Base-by-base conservation (phyloP, 2,797 vertebrate genomes). In the Apogon talboti region DNA sequence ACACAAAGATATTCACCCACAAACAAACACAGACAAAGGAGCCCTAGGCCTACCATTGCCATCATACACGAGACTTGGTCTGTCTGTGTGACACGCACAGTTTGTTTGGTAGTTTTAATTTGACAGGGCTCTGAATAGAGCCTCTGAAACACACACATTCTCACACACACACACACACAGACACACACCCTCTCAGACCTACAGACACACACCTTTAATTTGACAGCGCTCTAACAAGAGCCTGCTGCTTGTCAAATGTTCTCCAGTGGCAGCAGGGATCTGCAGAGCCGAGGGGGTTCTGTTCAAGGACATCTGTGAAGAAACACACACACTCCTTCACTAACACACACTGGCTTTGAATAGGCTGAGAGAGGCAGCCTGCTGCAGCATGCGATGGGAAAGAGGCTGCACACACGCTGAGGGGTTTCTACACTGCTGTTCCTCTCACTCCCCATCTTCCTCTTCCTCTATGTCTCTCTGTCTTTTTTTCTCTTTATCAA, bases 41-140 rank as follows among this genome's bases (percentile, higher is more conserved):
- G 83, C 78, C 71, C 70, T 72, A 40, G 77, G 74, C 71, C 79
- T 85, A 80, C 82, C 66, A 53, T 70, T 83, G 77, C 74, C 84
- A 84, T 81, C 87, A 79, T 51, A 88, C 82, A 66, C 44, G 13
- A 67, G 33, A 76, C 84, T 81, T 56, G 82, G 81, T 79, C 85
- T 89, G 85, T 85, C 85, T 87, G 78, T 87, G 80, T 90, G 86
- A 88, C 90, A 89, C 84, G 67, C 89, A 81, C 82, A 85, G 89
- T 92, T 94, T 93, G 93, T 94, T 94, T 94, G 90, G 91, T 93
- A 91, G 76, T 89, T 92, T 90, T 92, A 91, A 92, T 92, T 92
- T 92, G 92, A 93, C 92, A 92, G 91, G 78, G 85, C 89, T 88
- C 86, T 84, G 88, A 87, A 88, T 87, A 87, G 84, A 85, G 87